A percentile compares a stretch with the other conserved stretches of the same genome.
phyloP scores from a whole-genome alignment of 2,888 invertebrate genomes.

The Scaptomyza tumidula region DNA sequence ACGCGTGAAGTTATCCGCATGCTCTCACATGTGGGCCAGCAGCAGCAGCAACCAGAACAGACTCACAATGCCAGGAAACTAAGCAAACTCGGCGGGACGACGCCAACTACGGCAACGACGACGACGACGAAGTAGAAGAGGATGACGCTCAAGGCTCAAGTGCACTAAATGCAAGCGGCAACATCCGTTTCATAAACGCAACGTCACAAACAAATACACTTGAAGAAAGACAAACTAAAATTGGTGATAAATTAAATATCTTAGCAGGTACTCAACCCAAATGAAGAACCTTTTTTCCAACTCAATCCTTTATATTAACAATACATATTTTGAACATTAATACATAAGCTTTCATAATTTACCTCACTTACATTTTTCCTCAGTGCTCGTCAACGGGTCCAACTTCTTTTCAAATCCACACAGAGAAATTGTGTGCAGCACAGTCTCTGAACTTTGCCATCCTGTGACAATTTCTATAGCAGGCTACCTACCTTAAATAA shows the following conservation, averaged over 20 bases:
- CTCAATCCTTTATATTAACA: too few species aligned
- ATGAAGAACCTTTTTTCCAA: too few species aligned
- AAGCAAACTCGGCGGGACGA: slow-evolving; percentile 23
- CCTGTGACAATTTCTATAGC: slow-evolving; percentile 77
- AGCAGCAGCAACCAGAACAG: slow-evolving; percentile 2
- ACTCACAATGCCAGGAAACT: slow-evolving; percentile 59
- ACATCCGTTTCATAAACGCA: slow-evolving; percentile 78
- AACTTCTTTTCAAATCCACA: slow-evolving; percentile 69
- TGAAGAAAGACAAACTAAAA: background rate
- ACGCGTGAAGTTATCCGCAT: slow-evolving; percentile 59
- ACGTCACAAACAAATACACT: slow-evolving; percentile 41
- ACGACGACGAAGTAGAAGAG: slow-evolving; percentile 17
- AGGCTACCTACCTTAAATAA: slow-evolving; percentile 24
- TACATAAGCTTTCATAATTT: too few species aligned
- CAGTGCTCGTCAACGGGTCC: slow-evolving; percentile 39
- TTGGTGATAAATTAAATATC: too few species aligned
- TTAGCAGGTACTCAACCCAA: too few species aligned
- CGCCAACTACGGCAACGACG: slow-evolving; percentile 11
- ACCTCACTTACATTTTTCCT: slow-evolving; percentile 8
- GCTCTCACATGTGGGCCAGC: slow-evolving; percentile 55
- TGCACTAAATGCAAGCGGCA: slow-evolving; percentile 80
- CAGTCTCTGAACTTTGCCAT: slow-evolving; percentile 72
- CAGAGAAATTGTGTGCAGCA: slow-evolving; percentile 29
- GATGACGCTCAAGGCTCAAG: slow-evolving; percentile 77
- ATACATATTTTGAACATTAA: too few species aligned